Conservation (phyloP, 2,113 vertebrate species). For the Trogon surrucura region DNA sequence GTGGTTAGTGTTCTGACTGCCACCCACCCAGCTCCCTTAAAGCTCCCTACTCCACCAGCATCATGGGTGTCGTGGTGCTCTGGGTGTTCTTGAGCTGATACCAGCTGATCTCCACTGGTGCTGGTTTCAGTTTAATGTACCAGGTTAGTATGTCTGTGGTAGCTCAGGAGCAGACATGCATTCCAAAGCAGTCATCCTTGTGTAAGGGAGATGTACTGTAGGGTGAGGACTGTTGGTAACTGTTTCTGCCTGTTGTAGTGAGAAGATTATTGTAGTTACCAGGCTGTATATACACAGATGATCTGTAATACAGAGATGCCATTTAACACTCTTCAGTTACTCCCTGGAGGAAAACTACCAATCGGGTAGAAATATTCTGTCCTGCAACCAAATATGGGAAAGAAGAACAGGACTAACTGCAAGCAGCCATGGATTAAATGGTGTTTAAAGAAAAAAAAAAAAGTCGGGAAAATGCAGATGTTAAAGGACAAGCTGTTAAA, state of each 20-base stretch:
- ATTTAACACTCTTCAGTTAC: constrained; percentile 9
- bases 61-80: accelerated
- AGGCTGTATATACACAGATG: background rate
- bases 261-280: constrained; percentile 23
- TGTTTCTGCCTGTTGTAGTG: background rate
- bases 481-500: background rate
- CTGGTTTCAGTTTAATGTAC: background rate
- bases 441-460: background rate
- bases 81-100: background rate
- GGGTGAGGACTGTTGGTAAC: background rate
- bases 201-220: background rate
- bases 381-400: constrained; percentile 62
- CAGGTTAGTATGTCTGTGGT: background rate
- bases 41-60: background rate
- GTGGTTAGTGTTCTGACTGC: background rate
- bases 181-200: background rate
- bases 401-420: constrained; percentile 1
- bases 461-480: background rate
- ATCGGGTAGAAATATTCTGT: constrained; percentile 39
- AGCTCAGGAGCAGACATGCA: accelerated
- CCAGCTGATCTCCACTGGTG: background rate
- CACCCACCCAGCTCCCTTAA: background rate
- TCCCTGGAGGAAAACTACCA: constrained; percentile 40
- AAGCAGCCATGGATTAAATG: background rate
- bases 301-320: background rate